Evolutionary conservation across 2,113 vertebrate species (phyloP).

Genomic region (Stomatorhinus ivindoensis): DNA sequence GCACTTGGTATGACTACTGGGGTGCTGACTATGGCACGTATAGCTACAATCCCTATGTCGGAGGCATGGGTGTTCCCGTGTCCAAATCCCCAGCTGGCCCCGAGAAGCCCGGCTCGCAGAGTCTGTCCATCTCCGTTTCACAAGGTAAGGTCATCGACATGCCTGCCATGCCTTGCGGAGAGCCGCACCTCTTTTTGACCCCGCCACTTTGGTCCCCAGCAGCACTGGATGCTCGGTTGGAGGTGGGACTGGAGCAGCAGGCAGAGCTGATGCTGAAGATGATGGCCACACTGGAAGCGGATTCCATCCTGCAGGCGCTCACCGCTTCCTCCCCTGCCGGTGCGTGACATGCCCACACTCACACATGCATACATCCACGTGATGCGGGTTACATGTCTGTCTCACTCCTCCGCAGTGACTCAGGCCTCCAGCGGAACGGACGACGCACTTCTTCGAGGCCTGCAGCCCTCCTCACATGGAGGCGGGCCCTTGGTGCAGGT

Average conservation of each 20-base stretch:
- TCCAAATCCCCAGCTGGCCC: conserved; percentile 78
- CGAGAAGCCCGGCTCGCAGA: conserved; percentile 89
- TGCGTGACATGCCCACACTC: conserved; percentile 36
- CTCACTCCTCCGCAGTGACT: conserved; percentile 57
- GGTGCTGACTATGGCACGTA: conserved; percentile 94
- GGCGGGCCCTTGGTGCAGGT: conserved; percentile 72
- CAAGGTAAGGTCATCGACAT: conserved; percentile 67
- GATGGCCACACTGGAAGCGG: conserved; percentile 97
- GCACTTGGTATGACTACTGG: conserved; percentile 99
- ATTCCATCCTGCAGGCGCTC: conserved; percentile 92
- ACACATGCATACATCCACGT: background rate
- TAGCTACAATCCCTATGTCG: conserved; percentile 93
- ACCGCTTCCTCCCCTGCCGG: conserved; percentile 85
- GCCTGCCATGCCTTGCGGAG: background rate
- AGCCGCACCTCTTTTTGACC: background rate
- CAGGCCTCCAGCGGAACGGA: conserved; percentile 88
- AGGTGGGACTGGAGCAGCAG: conserved; percentile 95
- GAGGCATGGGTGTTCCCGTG: conserved; percentile 87
- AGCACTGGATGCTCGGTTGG: conserved; percentile 92
- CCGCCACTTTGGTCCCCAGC: conserved; percentile 8
- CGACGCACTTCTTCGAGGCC: conserved; percentile 81
- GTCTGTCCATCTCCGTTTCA: conserved; percentile 89
- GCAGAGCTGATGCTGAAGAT: conserved; percentile 98
- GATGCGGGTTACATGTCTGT: background rate
- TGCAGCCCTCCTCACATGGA: conserved; percentile 70